Evolutionary conservation across 1,140 invertebrate species (phyloP).

Genomic region (Melanaphis sacchari): DNA sequence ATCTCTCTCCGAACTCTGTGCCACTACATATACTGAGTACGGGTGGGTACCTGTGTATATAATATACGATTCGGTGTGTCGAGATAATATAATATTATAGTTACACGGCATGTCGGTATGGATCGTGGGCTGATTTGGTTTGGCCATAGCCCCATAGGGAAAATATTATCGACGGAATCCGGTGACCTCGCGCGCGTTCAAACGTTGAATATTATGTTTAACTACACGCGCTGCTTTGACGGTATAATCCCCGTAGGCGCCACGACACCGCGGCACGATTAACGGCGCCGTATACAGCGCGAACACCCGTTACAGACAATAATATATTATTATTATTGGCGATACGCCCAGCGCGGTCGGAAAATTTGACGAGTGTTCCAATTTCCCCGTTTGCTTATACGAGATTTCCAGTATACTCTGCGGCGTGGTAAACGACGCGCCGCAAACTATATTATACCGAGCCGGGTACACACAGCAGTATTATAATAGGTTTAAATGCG

Average conservation of each 20-base stretch:
- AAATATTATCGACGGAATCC: slow-evolving; percentile 4
- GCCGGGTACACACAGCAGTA: not conserved
- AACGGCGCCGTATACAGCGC: not conserved
- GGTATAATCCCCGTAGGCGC: not conserved
- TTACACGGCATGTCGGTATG: too few relatives aligned
- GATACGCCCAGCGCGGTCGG: not conserved
- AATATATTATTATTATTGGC: not conserved
- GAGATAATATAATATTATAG: too few relatives aligned
- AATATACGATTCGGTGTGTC: not conserved
- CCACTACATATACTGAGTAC: not conserved
- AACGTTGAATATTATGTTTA: not conserved
- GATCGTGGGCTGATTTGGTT: not conserved
- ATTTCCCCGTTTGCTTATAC: not conserved
- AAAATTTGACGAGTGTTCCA: not conserved
- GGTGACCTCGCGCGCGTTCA: not conserved
- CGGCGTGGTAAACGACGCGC: not conserved
- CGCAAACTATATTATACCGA: not conserved
- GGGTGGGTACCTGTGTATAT: too few relatives aligned
- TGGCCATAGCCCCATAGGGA: not conserved
- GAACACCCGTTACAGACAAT: not conserved
- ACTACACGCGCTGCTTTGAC: not conserved
- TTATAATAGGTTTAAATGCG: not conserved
- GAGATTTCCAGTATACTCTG: not conserved
- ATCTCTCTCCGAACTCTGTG: too few relatives aligned
- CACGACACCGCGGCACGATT: not conserved